Percentiles rank a stretch among this genome's conserved stretches.
Conservation (phyloP, 2,113 vertebrate genomes). For the Pangasianodon hypophthalmus region DNA sequence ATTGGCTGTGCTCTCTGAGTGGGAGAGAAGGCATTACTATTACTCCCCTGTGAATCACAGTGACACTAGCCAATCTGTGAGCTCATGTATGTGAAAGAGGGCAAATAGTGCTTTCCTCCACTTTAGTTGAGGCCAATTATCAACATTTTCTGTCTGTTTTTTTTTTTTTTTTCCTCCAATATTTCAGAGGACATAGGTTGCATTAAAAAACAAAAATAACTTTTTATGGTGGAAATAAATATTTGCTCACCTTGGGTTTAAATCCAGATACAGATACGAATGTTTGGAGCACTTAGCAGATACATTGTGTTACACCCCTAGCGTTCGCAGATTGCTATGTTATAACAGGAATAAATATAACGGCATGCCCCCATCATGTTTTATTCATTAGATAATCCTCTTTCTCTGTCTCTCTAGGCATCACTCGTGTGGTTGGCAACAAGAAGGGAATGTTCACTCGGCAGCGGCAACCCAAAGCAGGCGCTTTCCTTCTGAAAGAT, state of each 20-base stretch:
- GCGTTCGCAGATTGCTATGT: background rate
- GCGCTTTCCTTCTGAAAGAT: conserved; percentile 86
- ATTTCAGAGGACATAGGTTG: background rate
- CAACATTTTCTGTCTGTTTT: background rate
- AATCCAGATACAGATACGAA: background rate
- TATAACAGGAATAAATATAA: background rate
- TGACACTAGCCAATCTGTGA: background rate
- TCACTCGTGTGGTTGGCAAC: conserved; percentile 83
- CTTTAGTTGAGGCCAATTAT: background rate
- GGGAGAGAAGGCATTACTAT: background rate
- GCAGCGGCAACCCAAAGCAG: conserved; percentile 89
- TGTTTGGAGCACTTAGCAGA: background rate
- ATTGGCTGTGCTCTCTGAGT: background rate
- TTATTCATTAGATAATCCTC: background rate
- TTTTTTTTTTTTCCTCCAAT: too few relatives aligned
- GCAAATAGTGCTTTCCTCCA: background rate
- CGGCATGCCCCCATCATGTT: background rate
- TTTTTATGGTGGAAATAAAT: background rate
- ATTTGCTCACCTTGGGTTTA: background rate
- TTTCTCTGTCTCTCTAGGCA: conserved; percentile 65
- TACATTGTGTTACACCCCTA: background rate
- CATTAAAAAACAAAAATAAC: background rate
- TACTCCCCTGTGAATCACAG: background rate
- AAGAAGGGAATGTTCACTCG: conserved; percentile 95
- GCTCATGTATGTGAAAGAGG: background rate